Percentiles rank a stretch among this genome's conserved stretches.
Conservation (phyloP, 2,888 invertebrate genomes). For the Clitarchus hookeri region DNA sequence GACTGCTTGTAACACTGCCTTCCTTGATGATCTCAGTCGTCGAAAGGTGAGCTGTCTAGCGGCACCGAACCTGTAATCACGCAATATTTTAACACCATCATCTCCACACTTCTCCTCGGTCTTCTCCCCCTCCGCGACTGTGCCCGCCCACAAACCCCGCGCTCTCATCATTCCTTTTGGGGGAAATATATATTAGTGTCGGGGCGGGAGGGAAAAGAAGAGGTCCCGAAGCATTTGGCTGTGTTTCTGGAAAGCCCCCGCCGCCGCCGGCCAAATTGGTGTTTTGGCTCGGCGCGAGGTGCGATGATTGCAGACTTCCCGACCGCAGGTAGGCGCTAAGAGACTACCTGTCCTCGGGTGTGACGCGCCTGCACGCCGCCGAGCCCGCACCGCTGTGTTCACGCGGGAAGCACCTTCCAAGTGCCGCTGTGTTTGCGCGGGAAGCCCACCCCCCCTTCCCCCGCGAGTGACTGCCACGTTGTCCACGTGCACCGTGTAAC, state of each 20-base stretch:
- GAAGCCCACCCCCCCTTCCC: background rate
- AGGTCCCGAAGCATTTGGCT: background rate
- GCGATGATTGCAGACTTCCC: background rate
- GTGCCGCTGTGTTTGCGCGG: background rate
- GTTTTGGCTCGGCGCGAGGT: background rate
- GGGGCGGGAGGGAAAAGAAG: background rate
- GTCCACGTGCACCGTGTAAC: too few relatives aligned
- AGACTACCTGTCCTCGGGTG: constrained; percentile 7
- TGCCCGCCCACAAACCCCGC: background rate
- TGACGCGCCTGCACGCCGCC: background rate
- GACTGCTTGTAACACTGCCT: background rate
- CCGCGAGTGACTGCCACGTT: too few relatives aligned
- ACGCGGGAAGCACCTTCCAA: background rate
- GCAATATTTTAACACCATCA: constrained; percentile 34
- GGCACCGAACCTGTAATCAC: constrained; percentile 28
- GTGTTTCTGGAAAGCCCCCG: background rate
- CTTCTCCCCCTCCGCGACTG: background rate
- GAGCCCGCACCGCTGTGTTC: background rate
- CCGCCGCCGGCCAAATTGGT: background rate
- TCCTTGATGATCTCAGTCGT: background rate
- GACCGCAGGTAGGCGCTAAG: background rate
- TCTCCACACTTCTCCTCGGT: constrained; percentile 19
- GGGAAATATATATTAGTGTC: background rate
- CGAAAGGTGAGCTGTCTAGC: constrained; percentile 26
- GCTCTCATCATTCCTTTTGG: constrained; percentile 18